Conservation (phyloP, 2,888 invertebrate genomes). For the Drosophila setosimentum region DNA sequence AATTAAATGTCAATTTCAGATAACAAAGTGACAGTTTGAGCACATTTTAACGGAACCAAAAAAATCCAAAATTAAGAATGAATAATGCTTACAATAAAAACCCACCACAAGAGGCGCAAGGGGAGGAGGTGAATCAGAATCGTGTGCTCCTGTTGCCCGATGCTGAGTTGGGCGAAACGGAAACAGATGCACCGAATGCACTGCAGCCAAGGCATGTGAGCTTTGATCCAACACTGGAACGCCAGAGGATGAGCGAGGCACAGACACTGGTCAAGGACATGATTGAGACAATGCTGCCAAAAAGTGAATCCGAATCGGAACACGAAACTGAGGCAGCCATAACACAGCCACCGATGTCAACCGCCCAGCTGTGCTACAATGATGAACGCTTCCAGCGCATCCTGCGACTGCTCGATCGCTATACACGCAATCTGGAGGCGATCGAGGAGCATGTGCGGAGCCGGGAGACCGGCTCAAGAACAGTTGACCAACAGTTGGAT, state of each 20-base stretch:
- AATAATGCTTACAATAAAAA: conserved; percentile 19
- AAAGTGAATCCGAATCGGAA: conserved; percentile 11
- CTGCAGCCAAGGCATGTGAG: conserved; percentile 5
- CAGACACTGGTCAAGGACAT: conserved; percentile 34
- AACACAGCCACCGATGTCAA: neutral
- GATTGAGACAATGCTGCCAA: conserved; percentile 44
- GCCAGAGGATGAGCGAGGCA: conserved; percentile 11
- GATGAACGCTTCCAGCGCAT: conserved; percentile 62
- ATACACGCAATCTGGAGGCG: conserved; percentile 68
- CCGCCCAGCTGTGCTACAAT: neutral
- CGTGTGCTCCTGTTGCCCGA: conserved; percentile 43
- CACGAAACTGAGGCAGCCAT: neutral
- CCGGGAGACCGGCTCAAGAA: neutral
- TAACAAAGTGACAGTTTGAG: conserved; percentile 31
- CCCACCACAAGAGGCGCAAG: neutral
- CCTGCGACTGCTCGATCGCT: conserved; percentile 67
- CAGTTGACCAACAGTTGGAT: neutral
- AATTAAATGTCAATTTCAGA: conserved; percentile 32
- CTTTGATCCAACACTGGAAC: conserved; percentile 12
- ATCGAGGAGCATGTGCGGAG: conserved; percentile 46
- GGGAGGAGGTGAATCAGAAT: neutral
- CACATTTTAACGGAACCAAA: conserved; percentile 5
- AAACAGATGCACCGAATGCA: conserved; percentile 44
- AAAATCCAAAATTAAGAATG: conserved; percentile 42
- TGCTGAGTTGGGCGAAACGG: conserved; percentile 54